Percentiles rank a stretch among this genome's conserved stretches.
Evolutionary conservation across 2,113 vertebrate genomes (phyloP).

Genomic region (Nycticebus coucang): DNA sequence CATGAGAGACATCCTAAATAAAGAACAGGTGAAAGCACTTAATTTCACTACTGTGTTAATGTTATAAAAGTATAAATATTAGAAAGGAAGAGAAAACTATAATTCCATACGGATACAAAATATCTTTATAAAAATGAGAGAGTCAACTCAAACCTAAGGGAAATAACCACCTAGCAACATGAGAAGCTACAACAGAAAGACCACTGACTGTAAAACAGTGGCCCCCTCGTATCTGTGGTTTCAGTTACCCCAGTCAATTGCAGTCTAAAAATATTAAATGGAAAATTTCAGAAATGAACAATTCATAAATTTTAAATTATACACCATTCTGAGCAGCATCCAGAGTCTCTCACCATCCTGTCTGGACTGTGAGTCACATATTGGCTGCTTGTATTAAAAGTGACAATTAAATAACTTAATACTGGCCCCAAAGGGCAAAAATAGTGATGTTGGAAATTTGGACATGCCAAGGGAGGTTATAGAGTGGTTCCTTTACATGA

Average conservation of each 20-base stretch:
- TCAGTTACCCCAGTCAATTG: background rate
- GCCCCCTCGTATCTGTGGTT: background rate
- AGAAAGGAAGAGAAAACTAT: background rate
- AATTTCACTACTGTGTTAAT: background rate
- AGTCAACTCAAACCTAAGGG: background rate
- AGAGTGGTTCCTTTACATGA: background rate
- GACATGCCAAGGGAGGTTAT: background rate
- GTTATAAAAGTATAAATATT: background rate
- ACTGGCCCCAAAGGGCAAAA: background rate
- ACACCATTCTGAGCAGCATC: background rate
- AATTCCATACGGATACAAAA: background rate
- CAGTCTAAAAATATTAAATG: background rate
- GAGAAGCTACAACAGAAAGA: background rate
- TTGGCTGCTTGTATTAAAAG: background rate
- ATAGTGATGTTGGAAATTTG: background rate
- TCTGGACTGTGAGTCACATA: background rate
- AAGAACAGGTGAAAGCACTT: background rate
- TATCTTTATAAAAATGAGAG: background rate
- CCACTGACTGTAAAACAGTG: background rate
- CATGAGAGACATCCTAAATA: background rate
- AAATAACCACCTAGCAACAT: background rate
- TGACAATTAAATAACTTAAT: background rate
- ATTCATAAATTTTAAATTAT: background rate
- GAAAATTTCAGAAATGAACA: background rate
- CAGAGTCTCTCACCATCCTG: background rate